Evolutionary conservation across 2,797 vertebrate species (phyloP).

Genomic region (Melopsittacus undulatus): DNA sequence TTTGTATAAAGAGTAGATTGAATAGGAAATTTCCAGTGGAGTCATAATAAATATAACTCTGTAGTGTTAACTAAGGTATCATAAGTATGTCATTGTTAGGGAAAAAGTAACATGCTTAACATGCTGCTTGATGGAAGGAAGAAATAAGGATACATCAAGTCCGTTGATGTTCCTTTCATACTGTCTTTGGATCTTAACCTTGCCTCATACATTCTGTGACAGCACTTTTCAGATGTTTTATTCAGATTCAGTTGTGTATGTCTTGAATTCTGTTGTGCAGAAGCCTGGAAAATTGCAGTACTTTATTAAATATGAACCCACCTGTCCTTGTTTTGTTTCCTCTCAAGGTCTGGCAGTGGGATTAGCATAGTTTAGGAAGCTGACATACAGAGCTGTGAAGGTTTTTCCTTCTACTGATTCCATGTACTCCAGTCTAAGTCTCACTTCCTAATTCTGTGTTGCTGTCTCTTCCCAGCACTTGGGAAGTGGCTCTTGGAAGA

Average conservation of each 20-base stretch:
- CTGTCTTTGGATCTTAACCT: not conserved
- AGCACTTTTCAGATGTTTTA: not conserved
- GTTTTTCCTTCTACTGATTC: not conserved
- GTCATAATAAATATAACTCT: not conserved
- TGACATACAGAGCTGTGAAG: not conserved
- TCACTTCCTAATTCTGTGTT: not conserved
- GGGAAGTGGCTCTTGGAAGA: not conserved
- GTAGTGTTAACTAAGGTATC: not conserved
- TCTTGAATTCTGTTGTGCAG: not conserved
- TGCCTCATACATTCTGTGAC: rapidly evolving
- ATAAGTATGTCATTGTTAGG: not conserved
- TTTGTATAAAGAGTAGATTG: not conserved
- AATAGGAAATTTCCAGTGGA: not conserved
- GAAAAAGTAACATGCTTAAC: not conserved
- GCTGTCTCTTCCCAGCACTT: not conserved
- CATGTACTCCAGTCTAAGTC: rapidly evolving
- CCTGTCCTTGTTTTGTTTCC: not conserved
- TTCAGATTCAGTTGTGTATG: not conserved
- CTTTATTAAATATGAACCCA: not conserved
- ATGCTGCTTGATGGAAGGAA: not conserved
- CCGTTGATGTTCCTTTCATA: not conserved
- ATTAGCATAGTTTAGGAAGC: not conserved
- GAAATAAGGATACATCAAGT: not conserved
- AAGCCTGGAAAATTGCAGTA: not conserved
- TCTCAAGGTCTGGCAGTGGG: not conserved